Base-by-base conservation (phyloP, 2,113 vertebrate genomes). In the Carollia perspicillata region DNA sequence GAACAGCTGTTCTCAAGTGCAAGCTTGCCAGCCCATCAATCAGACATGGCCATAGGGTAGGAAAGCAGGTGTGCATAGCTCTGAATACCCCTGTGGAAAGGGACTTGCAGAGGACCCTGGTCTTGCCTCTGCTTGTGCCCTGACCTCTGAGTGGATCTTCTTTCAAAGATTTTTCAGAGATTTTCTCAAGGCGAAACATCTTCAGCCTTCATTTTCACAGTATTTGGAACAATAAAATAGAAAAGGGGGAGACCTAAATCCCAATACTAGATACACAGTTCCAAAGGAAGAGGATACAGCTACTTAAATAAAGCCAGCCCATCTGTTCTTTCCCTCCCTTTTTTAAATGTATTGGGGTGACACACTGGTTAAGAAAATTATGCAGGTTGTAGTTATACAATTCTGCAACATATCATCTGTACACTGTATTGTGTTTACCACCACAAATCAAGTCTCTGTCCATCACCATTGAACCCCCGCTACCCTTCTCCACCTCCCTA, bases 11-110 rank as follows among this genome's bases (percentile, higher is more conserved):
- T 42, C 20, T 49, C 55, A 58, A 58, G 77, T 14, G 23, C 69
- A 9, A 2, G 3, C 8, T 49, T 7, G 4, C 9, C 42, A 42
- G 53, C 71, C 71, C 55, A 12, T 47, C 14, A 1, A 37, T 72
- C 33, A 65, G 13, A 72, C 11, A 0, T 20, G n/a, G 12, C 30
- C 5, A 0, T 11, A 11, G 33, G 6, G 30, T 0, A 1, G 28
- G 37, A 69, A 71, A 40, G 14, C 44, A 3, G n/a, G n/a, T 0
- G 33, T 17, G 33, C 71, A 4, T 4, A 78, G 42, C 11, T 69
- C 42, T 66, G 3, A 26, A 84, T 30, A 26, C 22, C n/a, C 5
- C 28, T 4, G 55, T 7, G 8, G 28, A 77, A 49, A 83, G 20
- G 40, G 22, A 35, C 12, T 14, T 33, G 1, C 11, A 0, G 2